A percentile compares a stretch with the other conserved stretches of the same genome.
phyloP scores from a whole-genome alignment of 2,113 vertebrate species.

The Bubo scandiacus region DNA sequence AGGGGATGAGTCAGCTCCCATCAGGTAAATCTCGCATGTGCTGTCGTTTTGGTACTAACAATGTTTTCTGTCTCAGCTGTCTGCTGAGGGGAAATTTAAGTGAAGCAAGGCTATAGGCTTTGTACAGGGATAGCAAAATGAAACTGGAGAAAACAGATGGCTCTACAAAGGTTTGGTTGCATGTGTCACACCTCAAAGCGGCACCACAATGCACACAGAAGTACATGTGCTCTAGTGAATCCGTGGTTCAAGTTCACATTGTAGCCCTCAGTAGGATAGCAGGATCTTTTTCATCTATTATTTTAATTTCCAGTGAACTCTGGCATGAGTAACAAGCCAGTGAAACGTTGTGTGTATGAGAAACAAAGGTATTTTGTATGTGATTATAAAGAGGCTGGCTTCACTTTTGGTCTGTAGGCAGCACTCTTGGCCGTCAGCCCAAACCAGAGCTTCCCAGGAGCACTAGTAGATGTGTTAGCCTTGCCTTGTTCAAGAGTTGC shows the following conservation, averaged over 20 bases:
- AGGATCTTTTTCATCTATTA: background rate
- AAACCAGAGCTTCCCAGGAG: background rate
- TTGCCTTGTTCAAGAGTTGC: background rate
- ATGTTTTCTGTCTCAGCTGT: background rate
- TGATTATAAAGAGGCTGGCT: background rate
- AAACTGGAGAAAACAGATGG: background rate
- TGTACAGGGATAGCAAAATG: background rate
- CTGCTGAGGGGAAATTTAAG: background rate
- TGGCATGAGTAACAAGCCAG: background rate
- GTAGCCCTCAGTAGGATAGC: background rate
- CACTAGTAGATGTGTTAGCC: background rate
- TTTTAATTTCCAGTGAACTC: background rate
- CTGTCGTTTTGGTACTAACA: background rate
- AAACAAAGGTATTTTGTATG: background rate
- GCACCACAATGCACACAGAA: rapidly evolving
- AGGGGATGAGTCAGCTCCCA: conserved; percentile 94
- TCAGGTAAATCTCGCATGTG: conserved; percentile 79
- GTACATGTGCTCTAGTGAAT: rapidly evolving
- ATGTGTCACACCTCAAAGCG: background rate
- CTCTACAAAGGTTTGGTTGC: rapidly evolving
- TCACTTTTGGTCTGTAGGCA: background rate
- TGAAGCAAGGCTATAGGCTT: background rate
- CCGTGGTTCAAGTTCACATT: background rate
- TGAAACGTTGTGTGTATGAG: background rate
- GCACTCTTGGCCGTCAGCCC: background rate